Evolutionary conservation across 2,888 invertebrate species (phyloP).

Genomic region (Pelosia muscerda): DNA sequence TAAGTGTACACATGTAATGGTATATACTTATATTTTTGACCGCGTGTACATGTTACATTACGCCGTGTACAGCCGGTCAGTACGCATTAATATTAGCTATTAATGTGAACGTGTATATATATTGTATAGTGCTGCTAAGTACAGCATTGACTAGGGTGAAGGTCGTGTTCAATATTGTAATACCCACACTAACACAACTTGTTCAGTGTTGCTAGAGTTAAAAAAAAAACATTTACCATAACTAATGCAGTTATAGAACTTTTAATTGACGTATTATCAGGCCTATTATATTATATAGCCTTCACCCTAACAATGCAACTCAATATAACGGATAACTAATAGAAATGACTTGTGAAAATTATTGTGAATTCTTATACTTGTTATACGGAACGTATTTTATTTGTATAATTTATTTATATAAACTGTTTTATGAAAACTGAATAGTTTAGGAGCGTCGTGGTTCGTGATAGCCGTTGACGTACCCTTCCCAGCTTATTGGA

Average conservation of each 20-base stretch:
- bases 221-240: not conserved
- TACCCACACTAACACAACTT: slow-evolving; percentile 3
- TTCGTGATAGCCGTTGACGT: too few species aligned
- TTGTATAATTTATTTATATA: not conserved
- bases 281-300: not conserved
- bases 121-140: slow-evolving; percentile 14
- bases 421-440: not conserved
- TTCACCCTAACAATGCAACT: slow-evolving; percentile 3
- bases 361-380: not conserved
- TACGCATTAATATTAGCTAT: slow-evolving; percentile 28
- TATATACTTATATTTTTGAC: not conserved
- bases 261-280: too few species aligned
- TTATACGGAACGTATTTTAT: slow-evolving; percentile 1
- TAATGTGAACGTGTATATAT: slow-evolving; percentile 32
- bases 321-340: not conserved
- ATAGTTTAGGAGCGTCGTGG: too few species aligned
- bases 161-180: not conserved
- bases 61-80: not conserved
- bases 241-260: not conserved
- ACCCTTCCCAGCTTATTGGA: not conserved
- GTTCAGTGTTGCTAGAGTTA: slow-evolving; percentile 15
- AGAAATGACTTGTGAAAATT: not conserved
- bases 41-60: not conserved
- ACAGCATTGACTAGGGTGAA: slow-evolving; percentile 27
- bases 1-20: not conserved